phyloP scores from a whole-genome alignment of 2,888 invertebrate genomes.

The Dolichopus griseipennis region DNA sequence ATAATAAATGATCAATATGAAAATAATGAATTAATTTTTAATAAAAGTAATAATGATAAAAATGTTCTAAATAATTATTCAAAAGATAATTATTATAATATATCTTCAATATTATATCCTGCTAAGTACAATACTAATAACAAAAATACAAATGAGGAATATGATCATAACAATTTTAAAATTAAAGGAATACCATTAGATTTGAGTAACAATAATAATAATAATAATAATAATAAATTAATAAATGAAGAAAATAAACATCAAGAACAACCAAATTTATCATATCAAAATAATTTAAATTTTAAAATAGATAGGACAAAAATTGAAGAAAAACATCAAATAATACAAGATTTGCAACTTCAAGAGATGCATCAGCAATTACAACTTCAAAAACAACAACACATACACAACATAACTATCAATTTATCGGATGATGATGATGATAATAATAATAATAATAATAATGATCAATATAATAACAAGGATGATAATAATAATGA shows the following conservation, averaged over 20 bases:
- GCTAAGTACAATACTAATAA: not conserved
- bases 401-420: no score
- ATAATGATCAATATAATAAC: not conserved
- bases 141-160: not conserved
- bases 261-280: no score
- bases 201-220: not conserved
- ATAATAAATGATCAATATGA: not conserved
- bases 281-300: no score
- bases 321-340: no score
- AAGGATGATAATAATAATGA: slow-evolving; percentile 7
- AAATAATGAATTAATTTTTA: no score
- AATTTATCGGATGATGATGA: not conserved
- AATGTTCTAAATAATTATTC: not conserved
- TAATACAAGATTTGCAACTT: no score
- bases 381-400: no score
- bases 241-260: not conserved
- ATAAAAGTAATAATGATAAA: not conserved
- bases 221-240: not conserved
- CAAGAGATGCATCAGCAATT: no score
- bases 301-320: no score
- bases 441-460: slow-evolving; percentile 8
- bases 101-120: no score
- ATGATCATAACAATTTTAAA: not conserved
- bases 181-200: not conserved
- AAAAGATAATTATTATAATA: not conserved